A percentile compares a stretch with the other conserved stretches of the same genome.
phyloP scores from a whole-genome alignment of 2,113 vertebrate genomes.

The Varanus salvator region DNA sequence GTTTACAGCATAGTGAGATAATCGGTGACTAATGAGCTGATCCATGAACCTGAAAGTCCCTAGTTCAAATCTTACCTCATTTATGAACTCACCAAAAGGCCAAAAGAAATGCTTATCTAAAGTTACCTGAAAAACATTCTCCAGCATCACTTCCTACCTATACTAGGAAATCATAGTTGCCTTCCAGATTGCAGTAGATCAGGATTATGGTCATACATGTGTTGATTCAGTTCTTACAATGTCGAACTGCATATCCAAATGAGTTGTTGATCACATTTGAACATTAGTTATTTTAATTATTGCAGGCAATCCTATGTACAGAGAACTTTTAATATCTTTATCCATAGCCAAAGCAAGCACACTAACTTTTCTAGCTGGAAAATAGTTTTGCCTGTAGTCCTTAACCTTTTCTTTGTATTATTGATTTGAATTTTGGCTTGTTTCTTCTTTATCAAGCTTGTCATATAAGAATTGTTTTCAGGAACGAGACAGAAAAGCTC shows the following conservation, averaged over 20 bases:
- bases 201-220: neutral
- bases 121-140: neutral
- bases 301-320: neutral
- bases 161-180: neutral
- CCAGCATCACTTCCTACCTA: no score
- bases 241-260: neutral
- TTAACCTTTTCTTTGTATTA: neutral
- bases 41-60: neutral
- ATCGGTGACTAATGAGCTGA: neutral
- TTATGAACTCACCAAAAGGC: neutral
- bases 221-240: neutral
- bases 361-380: neutral
- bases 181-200: no score
- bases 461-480: neutral
- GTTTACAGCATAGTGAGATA: neutral
- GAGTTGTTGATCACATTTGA: neutral
- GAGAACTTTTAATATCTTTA: neutral
- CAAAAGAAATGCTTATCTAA: neutral
- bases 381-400: neutral
- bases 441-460: neutral
- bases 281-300: neutral
- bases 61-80: neutral
- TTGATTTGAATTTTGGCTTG: neutral
- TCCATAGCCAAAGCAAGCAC: neutral
- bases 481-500: neutral